These are phyloP conservation scores for Atta colombica DNA, from an alignment of 1,140 invertebrate species.

Conservation along the genomic window DNA sequence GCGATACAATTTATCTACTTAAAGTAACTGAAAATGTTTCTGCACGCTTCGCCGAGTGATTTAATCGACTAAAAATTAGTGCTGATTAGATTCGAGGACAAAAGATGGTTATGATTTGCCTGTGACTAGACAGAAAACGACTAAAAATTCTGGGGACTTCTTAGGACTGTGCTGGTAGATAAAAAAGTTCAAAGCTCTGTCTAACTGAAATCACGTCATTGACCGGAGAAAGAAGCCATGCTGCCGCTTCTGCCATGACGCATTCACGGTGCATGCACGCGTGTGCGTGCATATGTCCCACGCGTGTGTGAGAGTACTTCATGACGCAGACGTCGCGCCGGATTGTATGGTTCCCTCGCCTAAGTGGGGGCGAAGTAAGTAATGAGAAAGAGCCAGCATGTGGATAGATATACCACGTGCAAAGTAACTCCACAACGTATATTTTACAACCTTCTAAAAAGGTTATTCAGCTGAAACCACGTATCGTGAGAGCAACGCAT, in stretches of 20 bases:
- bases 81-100: slow-evolving; percentile 22
- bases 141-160: neutral
- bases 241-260: neutral
- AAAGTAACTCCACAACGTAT: slow-evolving; percentile 11
- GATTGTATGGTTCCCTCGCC: slow-evolving; percentile 29
- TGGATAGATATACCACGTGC: slow-evolving; percentile 39
- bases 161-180: slow-evolving; percentile 1
- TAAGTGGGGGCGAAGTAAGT: slow-evolving; percentile 38
- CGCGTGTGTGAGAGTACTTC: slow-evolving; percentile 52
- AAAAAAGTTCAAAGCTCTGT: slow-evolving; percentile 34
- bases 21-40: slow-evolving; percentile 9
- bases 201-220: slow-evolving; percentile 59
- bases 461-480: neutral
- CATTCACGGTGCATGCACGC: neutral
- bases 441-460: neutral
- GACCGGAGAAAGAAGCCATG: slow-evolving; percentile 32
- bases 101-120: slow-evolving; percentile 19
- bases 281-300: slow-evolving; percentile 15
- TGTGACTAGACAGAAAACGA: slow-evolving; percentile 1
- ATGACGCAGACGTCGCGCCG: slow-evolving; percentile 35
- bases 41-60: neutral
- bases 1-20: too few relatives aligned
- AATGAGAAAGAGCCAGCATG: slow-evolving; percentile 52
- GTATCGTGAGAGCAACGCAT: neutral
- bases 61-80: slow-evolving; percentile 45